These are phyloP conservation scores for Clepsis dumicolana DNA, from an alignment of 2,888 invertebrate genomes.

Conservation along the genomic window DNA sequence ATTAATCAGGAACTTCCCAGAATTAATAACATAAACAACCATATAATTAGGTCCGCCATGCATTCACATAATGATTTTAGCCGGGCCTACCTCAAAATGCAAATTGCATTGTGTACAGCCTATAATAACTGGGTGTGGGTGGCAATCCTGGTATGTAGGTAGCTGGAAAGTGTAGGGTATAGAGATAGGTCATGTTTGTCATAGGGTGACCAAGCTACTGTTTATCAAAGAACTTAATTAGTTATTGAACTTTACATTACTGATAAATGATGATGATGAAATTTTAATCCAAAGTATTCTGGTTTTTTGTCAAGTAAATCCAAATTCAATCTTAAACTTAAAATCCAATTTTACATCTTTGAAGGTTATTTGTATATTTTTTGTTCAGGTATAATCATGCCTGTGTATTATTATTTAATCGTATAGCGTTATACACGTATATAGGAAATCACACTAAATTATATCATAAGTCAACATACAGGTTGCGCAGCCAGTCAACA, in stretches of 20 bases:
- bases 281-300: background rate
- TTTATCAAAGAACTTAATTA: background rate
- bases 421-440: no score
- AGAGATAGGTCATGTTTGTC: slow-evolving; percentile 64
- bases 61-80: slow-evolving; percentile 31
- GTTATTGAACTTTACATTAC: no score
- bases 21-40: background rate
- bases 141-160: slow-evolving; percentile 49
- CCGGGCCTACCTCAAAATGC: slow-evolving; percentile 53
- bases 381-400: no score
- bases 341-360: no score
- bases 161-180: slow-evolving; percentile 50
- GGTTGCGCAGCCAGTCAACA: no score
- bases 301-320: no score
- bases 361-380: no score
- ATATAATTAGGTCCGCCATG: slow-evolving; percentile 18
- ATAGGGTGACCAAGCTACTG: slow-evolving; percentile 56
- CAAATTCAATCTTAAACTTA: no score
- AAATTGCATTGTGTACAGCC: slow-evolving; percentile 54
- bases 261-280: background rate
- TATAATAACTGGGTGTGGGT: slow-evolving; percentile 54
- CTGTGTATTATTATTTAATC: no score
- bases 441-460: no score
- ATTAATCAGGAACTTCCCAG: background rate
- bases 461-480: no score